Evolutionary conservation across 2,113 vertebrate genomes (phyloP).

Genomic region (Eulemur macaco): DNA sequence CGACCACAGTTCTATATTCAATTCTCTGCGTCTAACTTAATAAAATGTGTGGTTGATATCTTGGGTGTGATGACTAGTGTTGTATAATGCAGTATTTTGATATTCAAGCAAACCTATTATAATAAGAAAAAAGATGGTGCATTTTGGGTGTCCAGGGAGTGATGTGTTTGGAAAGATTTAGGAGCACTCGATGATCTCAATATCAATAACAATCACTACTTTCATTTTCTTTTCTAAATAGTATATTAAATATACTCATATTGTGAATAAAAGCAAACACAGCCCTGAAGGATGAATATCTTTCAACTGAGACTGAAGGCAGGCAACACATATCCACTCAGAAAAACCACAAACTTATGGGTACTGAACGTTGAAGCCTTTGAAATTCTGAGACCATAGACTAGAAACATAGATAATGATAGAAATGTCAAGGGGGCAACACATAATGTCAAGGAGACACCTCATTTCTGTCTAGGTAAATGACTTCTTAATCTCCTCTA

Average conservation of each 20-base stretch:
- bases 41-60: neutral
- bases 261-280: constrained; percentile 27
- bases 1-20: neutral
- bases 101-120: neutral
- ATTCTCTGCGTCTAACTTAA: neutral
- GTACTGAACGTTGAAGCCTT: neutral
- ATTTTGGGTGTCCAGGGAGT: neutral
- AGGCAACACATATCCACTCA: neutral
- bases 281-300: neutral
- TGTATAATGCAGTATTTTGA: neutral
- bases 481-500: constrained; percentile 13
- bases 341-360: neutral
- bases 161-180: neutral
- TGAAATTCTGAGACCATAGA: constrained; percentile 23
- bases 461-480: constrained; percentile 29
- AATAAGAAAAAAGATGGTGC: neutral
- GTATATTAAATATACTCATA: neutral
- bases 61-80: neutral
- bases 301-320: neutral
- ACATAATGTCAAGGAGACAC: constrained; percentile 20
- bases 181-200: neutral
- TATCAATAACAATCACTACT: neutral
- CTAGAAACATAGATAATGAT: neutral
- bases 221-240: neutral
- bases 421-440: constrained; percentile 20